A percentile compares a stretch with the other conserved stretches of the same genome.
phyloP scores from a whole-genome alignment of 1,140 invertebrate species.

The Bactericera cockerelli region DNA sequence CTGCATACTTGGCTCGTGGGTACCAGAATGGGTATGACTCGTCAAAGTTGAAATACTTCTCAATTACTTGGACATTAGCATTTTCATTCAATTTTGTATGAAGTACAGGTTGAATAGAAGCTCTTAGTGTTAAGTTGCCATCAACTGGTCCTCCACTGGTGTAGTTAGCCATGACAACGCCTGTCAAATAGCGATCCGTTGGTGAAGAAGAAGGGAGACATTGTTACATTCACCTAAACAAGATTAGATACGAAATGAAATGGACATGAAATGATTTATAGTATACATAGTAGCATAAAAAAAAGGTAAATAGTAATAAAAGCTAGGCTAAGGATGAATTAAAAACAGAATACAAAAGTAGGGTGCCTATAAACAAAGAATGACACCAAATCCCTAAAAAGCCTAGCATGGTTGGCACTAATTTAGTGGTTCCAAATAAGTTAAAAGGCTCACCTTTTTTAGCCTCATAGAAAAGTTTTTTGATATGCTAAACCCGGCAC shows the following conservation, averaged over 20 bases:
- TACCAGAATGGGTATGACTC: conserved; percentile 67
- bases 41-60: conserved; percentile 58
- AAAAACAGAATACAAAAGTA: too few species aligned
- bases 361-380: too few species aligned
- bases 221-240: conserved; percentile 76
- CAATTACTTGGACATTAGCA: conserved; percentile 40
- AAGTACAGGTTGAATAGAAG: conserved; percentile 50
- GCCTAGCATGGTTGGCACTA: too few species aligned
- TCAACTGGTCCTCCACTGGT: conserved; percentile 66
- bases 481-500: too few species aligned
- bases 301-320: too few species aligned
- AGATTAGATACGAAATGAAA: conserved; percentile 4
- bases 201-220: conserved; percentile 83
- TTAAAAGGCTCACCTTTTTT: too few species aligned
- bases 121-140: conserved; percentile 73
- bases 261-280: neutral
- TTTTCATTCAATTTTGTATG: conserved; percentile 24
- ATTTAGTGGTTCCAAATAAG: too few species aligned
- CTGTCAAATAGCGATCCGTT: conserved; percentile 64
- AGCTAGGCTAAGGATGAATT: too few species aligned
- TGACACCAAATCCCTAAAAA: too few species aligned
- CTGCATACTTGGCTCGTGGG: conserved; percentile 12
- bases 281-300: neutral
- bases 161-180: conserved; percentile 83
- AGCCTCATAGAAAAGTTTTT: too few species aligned